phyloP scores from a whole-genome alignment of 2,113 vertebrate genomes.

The Pyrgilauda ruficollis region DNA sequence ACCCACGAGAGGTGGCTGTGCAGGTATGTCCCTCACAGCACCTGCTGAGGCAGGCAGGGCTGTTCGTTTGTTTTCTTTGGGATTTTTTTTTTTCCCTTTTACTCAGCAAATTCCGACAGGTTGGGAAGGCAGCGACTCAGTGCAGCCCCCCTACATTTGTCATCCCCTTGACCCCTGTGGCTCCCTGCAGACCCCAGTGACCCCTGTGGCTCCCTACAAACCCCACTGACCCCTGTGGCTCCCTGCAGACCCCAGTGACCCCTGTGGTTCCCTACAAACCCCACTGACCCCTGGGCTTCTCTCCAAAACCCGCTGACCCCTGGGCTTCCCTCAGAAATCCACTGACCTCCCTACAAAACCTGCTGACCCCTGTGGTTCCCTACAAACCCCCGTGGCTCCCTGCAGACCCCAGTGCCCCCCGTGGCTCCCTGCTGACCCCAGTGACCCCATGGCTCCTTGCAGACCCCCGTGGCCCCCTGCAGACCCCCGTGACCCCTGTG shows the following conservation, averaged over 20 bases:
- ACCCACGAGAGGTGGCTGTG: slow-evolving; percentile 75
- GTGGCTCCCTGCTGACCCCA: background rate
- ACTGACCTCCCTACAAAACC: too few relatives aligned
- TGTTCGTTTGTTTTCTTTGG: fast-evolving
- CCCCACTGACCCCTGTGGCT: too few relatives aligned
- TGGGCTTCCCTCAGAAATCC: background rate
- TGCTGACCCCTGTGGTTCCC: background rate
- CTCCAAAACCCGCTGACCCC: background rate
- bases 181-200: background rate
- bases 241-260: background rate
- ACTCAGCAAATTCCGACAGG: fast-evolving
- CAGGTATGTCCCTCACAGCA: slow-evolving; percentile 74
- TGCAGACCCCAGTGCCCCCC: background rate
- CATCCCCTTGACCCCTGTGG: background rate
- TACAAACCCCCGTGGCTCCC: background rate
- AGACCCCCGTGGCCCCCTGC: too few relatives aligned
- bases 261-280: too few relatives aligned
- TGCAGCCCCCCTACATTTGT: fast-evolving
- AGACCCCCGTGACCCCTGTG: too few relatives aligned
- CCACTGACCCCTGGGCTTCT: background rate
- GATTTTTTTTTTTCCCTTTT: background rate
- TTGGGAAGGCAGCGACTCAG: background rate
- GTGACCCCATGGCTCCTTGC: too few relatives aligned
- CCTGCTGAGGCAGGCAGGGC: background rate
- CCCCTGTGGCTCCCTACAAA: background rate